Evolutionary conservation across 1,140 invertebrate species (phyloP), one percentile per base, ranked within the genome.

Genomic region (Scylla paramamosain): DNA sequence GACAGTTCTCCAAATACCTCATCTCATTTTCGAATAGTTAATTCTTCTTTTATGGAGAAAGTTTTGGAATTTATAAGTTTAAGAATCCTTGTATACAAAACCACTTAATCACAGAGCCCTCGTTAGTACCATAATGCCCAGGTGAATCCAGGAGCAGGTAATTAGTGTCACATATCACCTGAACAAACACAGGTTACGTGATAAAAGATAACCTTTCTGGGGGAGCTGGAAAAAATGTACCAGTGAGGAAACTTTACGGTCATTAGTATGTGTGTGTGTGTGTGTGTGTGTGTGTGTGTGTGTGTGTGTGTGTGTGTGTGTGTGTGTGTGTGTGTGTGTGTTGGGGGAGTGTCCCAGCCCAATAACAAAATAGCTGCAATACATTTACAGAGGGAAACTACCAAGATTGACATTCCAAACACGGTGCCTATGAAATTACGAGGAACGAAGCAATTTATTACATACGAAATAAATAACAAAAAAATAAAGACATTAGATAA

Each of bases 261-360:
- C 52, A 59, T 59, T 59, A 20, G 67, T n/a, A 20, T 77, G 67
- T 77, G 67, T 77, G 67, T 77, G 25, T 77, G 67, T 77, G 67
- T 77, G 67, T 77, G 67, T 25, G 16, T 77, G 67, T 77, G 67
- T 77, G 67, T 77, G 67, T 77, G 67, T 77, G 67, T 77, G 67
- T 77, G 67, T 77, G 67, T 77, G 67, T 77, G 67, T 77, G 67
- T 77, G 67, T 77, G 67, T 77, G 67, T 77, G 67, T 77, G 20
- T 77, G 67, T 77, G 67, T 77, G 67, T 77, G 67, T 77, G 67
- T 77, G 67, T 77, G 67, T 77, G 67, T 77, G 67, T 77, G 67
- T 77, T 77, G 16, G 6, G n/a, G 67, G 20, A 77, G 8, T 77
- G 8, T 7, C n/a, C 52, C 2, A 20, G 52, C 6, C 39, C 39